Evolutionary conservation across 1,140 invertebrate genomes (phyloP).

Genomic region (Tetramorium alpestre): DNA sequence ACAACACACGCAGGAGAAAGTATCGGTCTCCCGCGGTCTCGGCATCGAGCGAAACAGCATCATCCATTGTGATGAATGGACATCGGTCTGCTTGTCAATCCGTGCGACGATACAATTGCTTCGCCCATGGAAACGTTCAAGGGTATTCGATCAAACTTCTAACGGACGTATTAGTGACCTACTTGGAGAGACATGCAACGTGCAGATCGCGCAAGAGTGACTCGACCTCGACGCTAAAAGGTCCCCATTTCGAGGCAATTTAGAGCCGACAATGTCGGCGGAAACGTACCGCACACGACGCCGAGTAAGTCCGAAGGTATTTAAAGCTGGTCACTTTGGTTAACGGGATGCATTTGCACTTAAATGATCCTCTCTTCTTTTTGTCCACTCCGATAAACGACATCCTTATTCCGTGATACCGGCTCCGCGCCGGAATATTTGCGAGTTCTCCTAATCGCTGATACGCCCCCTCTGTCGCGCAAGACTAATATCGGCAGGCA

Average conservation of each 20-base stretch:
- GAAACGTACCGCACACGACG: slow-evolving; percentile 76
- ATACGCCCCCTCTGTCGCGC: background rate
- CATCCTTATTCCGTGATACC: slow-evolving; percentile 46
- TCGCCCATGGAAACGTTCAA: slow-evolving; percentile 26
- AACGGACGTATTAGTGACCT: slow-evolving; percentile 3
- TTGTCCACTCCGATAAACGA: slow-evolving; percentile 57
- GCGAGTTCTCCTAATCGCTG: background rate
- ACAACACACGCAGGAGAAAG: slow-evolving; percentile 49
- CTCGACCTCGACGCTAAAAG: background rate
- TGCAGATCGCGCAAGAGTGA: background rate
- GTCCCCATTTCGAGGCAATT: background rate
- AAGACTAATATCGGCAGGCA: background rate
- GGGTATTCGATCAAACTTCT: slow-evolving; percentile 33
- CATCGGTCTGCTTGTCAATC: background rate
- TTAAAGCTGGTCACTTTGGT: slow-evolving; percentile 65
- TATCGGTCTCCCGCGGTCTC: slow-evolving; percentile 53
- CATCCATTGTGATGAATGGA: slow-evolving; percentile 16
- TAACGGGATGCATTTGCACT: slow-evolving; percentile 15
- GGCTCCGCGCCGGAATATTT: background rate
- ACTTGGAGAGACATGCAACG: background rate
- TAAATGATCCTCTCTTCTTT: slow-evolving; percentile 36
- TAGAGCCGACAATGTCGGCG: background rate
- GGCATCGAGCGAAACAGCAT: slow-evolving; percentile 3
- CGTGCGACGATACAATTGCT: slow-evolving; percentile 5
- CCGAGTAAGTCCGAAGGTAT: slow-evolving; percentile 73